Evolutionary conservation across 2,888 invertebrate genomes (phyloP), one percentile per base, ranked within the genome.

Genomic region (Troides aeacus): DNA sequence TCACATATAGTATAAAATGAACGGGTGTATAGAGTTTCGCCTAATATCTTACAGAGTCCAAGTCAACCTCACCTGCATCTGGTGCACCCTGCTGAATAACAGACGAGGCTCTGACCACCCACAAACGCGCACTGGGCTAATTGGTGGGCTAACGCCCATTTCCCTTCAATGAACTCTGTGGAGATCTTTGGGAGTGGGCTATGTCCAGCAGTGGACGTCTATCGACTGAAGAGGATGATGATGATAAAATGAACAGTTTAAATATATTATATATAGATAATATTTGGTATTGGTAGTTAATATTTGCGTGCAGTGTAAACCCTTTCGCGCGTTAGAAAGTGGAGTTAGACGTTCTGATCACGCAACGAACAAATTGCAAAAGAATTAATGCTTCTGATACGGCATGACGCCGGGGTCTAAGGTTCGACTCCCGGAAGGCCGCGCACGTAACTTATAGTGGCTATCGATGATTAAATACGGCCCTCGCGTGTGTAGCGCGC

Each of bases 271-370:
- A 30, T 56, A 36, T 21, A 70, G 64, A 46, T 56, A n/a, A 57
- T 61, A 57, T 50, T 66, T 36, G 56, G 58, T 30, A 60, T 66
- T 36, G 56, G 58, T 30, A 60, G 53, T 66, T 77, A 79, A 75
- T 70, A 68, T 69, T 74, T 84, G 80, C 76, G 78, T 65, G 69
- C 78, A 84, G 74, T 87, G 82, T 83, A 89, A 76, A 81, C 86
- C 88, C 90, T 89, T 85, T 89, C 91, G 92, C 92, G 90, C 91
- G 88, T 84, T 90, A 90, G 92, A 92, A 92, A 92, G 91, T 92
- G 85, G 90, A 88, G 84, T 87, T 87, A 85, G 85, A 80, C 81
- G 78, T 76, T 81, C 77, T 79, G 81, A 86, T 84, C 92, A 92
- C 92, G 92, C 92, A 90, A 92, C 85, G 80, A 88, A 90, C 89